Evolutionary conservation across 2,797 vertebrate species (phyloP), one percentile per base, ranked within the genome.

Genomic region (Heliangelus exortis): DNA sequence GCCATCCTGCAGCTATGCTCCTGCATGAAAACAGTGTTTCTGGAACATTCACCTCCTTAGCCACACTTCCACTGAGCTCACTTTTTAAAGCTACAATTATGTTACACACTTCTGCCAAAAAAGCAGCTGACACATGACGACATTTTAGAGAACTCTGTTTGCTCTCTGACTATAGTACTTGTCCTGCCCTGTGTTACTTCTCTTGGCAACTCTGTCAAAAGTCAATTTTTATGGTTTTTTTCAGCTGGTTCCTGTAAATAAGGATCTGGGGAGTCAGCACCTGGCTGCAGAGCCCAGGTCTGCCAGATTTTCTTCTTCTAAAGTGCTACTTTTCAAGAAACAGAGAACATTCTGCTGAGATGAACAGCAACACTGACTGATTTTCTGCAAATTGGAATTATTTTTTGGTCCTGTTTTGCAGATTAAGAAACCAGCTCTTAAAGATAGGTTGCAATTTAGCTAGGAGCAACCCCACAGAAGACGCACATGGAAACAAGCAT

Each of bases 71-170:
- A 57, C 58, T 28, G 34, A 89, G 69, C 36, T 89, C 51, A 33
- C 29, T 78, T 77, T 89, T 84, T 75, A 89, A 86, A 87, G 62
- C 33, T 92, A 75, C 86, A 51, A 66, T 85, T 89, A 77, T 12
- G 10, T 81, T 86, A 84, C 22, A 26, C 0, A 0, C 3, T 92
- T 19, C 59, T 86, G 43, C 43, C 84, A 93, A 91, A 91, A 87
- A 75, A 73, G 21, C 51, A 85, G 48, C 47, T 66, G 79, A 53
- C 34, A 87, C 8, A 16, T 53, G 34, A 82, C 20, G 34, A 78
- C 36, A 72, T 75, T 85, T 78, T 93, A 23, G 80, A 82, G 47
- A 82, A 63, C 26, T 77, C 57, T 29, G 4, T 87, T 87, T 89
- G 29, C 23, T 68, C 14, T 77, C 81, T 90, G 72, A 65, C 72